Evolutionary conservation across 1,140 invertebrate genomes (phyloP), one percentile per base, ranked within the genome.

Genomic region (Alviniconcha marisindica): DNA sequence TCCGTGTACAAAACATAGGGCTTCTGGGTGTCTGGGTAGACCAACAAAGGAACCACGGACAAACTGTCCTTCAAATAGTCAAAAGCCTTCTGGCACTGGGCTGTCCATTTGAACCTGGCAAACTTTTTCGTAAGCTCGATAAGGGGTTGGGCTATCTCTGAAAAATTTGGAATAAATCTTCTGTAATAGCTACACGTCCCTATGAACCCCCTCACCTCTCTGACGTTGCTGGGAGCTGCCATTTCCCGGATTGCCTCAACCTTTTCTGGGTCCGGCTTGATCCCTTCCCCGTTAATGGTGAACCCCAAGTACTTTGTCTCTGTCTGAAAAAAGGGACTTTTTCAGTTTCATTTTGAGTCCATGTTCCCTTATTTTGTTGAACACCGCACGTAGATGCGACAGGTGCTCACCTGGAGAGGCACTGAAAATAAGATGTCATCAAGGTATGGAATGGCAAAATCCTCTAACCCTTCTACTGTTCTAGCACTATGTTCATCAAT

Each of bases 131-230:
- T 88, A 7, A 95, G 56, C 7, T 73, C 66, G 2, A 87, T 83
- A 0, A 94, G 44, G 18, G 44, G 44, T 48, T 48, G 7, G 5
- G 44, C 44, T 10, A 48, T 48, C 18, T 48, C 18, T 18, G 44
- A 48, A 18, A 48, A 48, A 48, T 48, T 84, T 18, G 93, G 93
- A 12, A 94, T 88, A 80, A 94, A 94, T 63, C 90, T 88, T 4
- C 90, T 85, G 86, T 94, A 94, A 86, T 93, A 95, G 42, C 89
- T 88, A 1, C 91, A 87, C 78, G 94, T 91, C 1, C 93, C 94
- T 15, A 94, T 85, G 83, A 94, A 94, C 73, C 92, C 81, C 56
- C 92, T 80, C 0, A 94, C 31, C 66, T 94, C 90, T 74, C 90
- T 93, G 7, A 90, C 79, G 85, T 84, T 91, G 85, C 87, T 80